Evolutionary conservation across 2,888 invertebrate species (phyloP).

Genomic region (Phengaris alcon): DNA sequence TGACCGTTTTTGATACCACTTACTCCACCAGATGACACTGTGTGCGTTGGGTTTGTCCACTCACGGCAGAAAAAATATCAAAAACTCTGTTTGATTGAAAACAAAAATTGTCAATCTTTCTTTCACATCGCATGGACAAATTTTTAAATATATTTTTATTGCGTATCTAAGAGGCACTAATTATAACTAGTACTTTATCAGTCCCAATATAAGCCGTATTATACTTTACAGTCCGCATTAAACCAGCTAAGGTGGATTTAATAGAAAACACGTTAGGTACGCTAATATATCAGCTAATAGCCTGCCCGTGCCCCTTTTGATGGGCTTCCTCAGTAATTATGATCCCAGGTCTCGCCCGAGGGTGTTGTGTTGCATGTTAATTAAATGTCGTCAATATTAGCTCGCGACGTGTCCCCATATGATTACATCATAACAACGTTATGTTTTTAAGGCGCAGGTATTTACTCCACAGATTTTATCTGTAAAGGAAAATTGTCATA

Average conservation of each 20-base stretch:
- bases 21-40: no score
- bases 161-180: not conserved
- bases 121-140: no score
- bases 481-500: no score
- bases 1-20: no score
- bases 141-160: no score
- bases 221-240: slow-evolving; percentile 31
- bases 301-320: slow-evolving; percentile 42
- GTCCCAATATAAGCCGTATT: slow-evolving; percentile 23
- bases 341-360: slow-evolving; percentile 49
- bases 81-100: no score
- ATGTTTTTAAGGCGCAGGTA: not conserved
- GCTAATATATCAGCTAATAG: slow-evolving; percentile 57
- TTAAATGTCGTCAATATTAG: slow-evolving; percentile 55
- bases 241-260: slow-evolving; percentile 10
- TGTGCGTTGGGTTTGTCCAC: no score
- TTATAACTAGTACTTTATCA: not conserved
- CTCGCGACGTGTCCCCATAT: slow-evolving; percentile 29
- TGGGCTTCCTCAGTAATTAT: slow-evolving; percentile 51
- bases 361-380: slow-evolving; percentile 51
- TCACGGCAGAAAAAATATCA: no score
- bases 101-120: no score
- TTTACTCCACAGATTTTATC: no score
- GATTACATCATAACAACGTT: not conserved
- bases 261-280: slow-evolving; percentile 45